These are phyloP conservation scores for Burhinus bistriatus DNA, from an alignment of 2,113 vertebrate species.

Conservation along the genomic window DNA sequence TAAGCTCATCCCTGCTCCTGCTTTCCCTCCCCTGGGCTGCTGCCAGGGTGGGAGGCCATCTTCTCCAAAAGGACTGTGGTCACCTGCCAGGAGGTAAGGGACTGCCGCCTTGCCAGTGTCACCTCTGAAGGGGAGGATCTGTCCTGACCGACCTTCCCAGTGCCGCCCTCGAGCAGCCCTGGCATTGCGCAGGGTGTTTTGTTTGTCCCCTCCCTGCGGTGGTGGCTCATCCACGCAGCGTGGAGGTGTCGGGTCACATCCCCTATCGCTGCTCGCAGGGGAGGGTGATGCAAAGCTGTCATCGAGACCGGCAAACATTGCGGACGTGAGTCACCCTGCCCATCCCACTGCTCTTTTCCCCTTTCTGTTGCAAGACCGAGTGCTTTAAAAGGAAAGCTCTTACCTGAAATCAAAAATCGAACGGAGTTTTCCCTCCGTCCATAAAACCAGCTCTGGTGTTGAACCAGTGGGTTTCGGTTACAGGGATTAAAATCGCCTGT, in stretches of 20 bases:
- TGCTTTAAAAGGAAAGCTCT: not conserved
- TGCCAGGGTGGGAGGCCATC: not conserved
- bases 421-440: not conserved
- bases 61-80: accelerated
- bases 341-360: not conserved
- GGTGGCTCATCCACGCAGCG: not conserved
- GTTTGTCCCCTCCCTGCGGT: not conserved
- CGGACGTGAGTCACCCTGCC: accelerated
- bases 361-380: not conserved
- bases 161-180: not conserved
- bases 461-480: not conserved
- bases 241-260: not conserved
- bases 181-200: not conserved
- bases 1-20: not conserved
- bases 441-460: not conserved
- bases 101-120: not conserved
- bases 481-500: not conserved
- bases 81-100: not conserved
- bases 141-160: not conserved
- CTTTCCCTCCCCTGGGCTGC: not conserved
- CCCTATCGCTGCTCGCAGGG: too few relatives aligned
- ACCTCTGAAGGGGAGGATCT: accelerated
- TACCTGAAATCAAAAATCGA: not conserved
- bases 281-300: not conserved
- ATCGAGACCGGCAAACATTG: accelerated